Evolutionary conservation across 2,113 vertebrate genomes (phyloP).

Genomic region (Gymnogyps californianus): DNA sequence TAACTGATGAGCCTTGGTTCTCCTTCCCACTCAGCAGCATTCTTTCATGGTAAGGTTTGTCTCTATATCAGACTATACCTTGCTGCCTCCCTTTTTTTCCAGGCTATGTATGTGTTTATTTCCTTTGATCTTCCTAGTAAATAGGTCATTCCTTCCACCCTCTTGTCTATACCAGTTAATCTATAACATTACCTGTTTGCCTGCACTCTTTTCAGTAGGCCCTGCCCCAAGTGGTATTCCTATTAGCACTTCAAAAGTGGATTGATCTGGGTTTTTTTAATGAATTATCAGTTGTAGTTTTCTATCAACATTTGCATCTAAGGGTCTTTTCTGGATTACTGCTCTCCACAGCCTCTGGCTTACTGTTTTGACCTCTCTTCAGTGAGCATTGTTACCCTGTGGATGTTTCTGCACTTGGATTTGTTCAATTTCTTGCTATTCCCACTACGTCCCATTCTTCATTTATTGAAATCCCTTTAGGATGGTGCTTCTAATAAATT

Average conservation of each 20-base stretch:
- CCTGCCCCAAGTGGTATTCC: not conserved
- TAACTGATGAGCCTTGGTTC: not conserved
- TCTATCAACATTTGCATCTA: not conserved
- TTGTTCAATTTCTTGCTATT: constrained; percentile 23
- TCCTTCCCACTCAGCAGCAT: not conserved
- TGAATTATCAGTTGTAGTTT: not conserved
- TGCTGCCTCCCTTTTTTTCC: not conserved
- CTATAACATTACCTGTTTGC: constrained; percentile 15
- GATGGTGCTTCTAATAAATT: not conserved
- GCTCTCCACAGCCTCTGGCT: not conserved
- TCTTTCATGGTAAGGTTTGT: not conserved
- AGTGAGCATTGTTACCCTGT: not conserved
- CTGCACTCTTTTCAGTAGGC: not conserved
- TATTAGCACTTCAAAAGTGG: constrained; percentile 50
- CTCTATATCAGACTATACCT: not conserved
- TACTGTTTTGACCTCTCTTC: not conserved
- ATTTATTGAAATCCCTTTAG: constrained; percentile 45
- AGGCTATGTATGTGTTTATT: not conserved
- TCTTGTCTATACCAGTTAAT: constrained; percentile 32
- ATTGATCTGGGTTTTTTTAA: not conserved
- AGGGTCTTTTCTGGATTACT: not conserved
- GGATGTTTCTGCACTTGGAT: not conserved
- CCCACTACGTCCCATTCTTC: not conserved
- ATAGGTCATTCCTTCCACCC: constrained; percentile 3
- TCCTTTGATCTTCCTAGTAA: constrained; percentile 42